Evolutionary conservation across 1,140 invertebrate genomes (phyloP), one percentile per base, ranked within the genome.

Genomic region (Eueides isabella): DNA sequence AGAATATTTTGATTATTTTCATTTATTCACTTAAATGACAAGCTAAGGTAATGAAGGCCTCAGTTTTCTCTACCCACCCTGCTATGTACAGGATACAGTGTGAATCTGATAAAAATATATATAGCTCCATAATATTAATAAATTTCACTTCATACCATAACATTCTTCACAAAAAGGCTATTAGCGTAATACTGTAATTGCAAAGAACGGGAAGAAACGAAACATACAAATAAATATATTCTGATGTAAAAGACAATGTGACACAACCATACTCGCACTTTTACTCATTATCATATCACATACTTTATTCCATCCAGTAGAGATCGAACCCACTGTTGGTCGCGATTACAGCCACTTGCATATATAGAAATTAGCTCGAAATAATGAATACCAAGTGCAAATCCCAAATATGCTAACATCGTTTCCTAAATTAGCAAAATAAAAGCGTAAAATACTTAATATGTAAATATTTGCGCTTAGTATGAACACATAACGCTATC

Each of bases 191-290:
- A 55, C 3, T 19, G 26, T 12, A 55, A 55, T 14, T 55, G n/a
- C 23, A 23, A 23, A 55, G 48, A 23, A 55, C 11, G n/a, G 41
- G 7, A 44, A 16, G 5, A 44, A 44, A 14, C 12, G 16, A 38
- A 16, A 38, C 35, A 38, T 38, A 38, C n/a, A 44, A 11, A 55
- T 11, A 55, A 55, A 23, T 11, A 26, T 55, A 55, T 55, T 23
- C 48, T 26, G 11, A 55, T 23, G 12, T 55, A 55, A 55, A 55
- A 23, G 48, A 48, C 41, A 44, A 44, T 55, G 48, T 23, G 66
- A n/a, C 28, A 68, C 55, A 55, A 68, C n/a, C 66, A 68, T 69
- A 23, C 23, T 26, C n/a, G n/a, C n/a, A n/a, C n/a, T n/a, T n/a
- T n/a, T n/a, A n/a, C n/a, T n/a, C n/a, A n/a, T n/a, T n/a, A n/a